Evolutionary conservation across 1,140 invertebrate species (phyloP).

Genomic region (Venturia canescens): DNA sequence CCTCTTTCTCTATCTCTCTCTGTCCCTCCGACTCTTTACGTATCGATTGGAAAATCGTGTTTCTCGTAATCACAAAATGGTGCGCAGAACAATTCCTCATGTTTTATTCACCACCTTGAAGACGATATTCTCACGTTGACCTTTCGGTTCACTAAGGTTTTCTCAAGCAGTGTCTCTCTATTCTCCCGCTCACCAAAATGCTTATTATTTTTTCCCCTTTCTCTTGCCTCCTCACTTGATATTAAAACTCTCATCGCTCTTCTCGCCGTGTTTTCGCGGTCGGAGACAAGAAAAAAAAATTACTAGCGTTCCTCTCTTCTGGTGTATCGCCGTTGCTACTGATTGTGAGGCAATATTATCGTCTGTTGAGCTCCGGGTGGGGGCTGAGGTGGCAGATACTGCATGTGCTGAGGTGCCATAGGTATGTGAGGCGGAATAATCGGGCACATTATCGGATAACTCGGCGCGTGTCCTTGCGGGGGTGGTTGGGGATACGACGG

Average conservation of each 20-base stretch:
- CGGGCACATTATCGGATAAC: conserved; percentile 80
- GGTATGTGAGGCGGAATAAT: conserved; percentile 78
- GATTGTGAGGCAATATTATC: conserved; percentile 76
- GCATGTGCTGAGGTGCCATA: conserved; percentile 77
- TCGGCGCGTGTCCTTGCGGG: conserved; percentile 76
- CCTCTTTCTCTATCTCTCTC: not conserved
- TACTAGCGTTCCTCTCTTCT: conserved; percentile 63
- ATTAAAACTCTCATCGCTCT: not conserved
- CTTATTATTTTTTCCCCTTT: too few relatives aligned
- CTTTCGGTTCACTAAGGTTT: too few relatives aligned
- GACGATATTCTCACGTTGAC: too few relatives aligned
- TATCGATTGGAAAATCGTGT: not conserved
- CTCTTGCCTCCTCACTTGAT: not conserved
- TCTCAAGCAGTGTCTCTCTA: too few relatives aligned
- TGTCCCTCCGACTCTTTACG: not conserved
- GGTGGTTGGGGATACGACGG: conserved; percentile 77
- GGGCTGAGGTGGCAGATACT: conserved; percentile 76
- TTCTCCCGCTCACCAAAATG: too few relatives aligned
- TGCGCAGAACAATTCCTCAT: not conserved
- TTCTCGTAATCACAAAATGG: not conserved
- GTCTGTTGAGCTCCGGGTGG: conserved; percentile 77
- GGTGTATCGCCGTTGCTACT: conserved; percentile 68
- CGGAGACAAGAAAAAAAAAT: conserved; percentile 48
- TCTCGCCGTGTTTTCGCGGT: not conserved
- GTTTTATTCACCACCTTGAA: not conserved